Conservation (phyloP, 2,797 vertebrate species). For the Chelidonichthys spinosus region DNA sequence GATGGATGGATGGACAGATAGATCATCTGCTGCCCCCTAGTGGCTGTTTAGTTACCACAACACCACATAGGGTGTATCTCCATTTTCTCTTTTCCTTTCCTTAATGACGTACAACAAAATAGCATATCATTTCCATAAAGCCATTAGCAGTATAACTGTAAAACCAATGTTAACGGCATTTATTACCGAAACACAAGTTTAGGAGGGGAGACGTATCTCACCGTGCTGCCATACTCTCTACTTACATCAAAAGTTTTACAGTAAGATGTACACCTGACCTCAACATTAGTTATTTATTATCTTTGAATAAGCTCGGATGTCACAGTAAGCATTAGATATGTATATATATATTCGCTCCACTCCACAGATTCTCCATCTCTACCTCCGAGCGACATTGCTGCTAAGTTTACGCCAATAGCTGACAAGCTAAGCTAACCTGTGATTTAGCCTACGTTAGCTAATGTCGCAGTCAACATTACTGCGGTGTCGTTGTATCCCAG, state of each 20-base stretch:
- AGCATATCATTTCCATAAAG: background rate
- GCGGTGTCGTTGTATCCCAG: background rate
- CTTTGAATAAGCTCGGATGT: background rate
- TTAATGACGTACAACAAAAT: background rate
- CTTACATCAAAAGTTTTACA: background rate
- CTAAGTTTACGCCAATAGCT: background rate
- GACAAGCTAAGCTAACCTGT: background rate
- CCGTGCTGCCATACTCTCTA: background rate
- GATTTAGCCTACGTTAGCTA: background rate
- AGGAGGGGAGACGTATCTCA: background rate
- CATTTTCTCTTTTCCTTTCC: background rate
- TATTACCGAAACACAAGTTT: background rate
- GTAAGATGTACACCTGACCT: background rate
- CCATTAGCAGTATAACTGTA: background rate
- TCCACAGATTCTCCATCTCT: background rate
- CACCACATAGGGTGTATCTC: background rate
- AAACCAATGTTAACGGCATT: background rate
- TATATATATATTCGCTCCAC: background rate
- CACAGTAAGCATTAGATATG: background rate
- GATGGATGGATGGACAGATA: background rate
- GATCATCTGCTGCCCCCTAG: conserved; percentile 46
- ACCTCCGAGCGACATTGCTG: too few species aligned
- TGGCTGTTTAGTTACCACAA: conserved; percentile 16
- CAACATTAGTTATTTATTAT: background rate
- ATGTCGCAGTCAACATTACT: too few species aligned